Conservation (phyloP, 2,797 vertebrate genomes). For the Anolis apletophallus region DNA sequence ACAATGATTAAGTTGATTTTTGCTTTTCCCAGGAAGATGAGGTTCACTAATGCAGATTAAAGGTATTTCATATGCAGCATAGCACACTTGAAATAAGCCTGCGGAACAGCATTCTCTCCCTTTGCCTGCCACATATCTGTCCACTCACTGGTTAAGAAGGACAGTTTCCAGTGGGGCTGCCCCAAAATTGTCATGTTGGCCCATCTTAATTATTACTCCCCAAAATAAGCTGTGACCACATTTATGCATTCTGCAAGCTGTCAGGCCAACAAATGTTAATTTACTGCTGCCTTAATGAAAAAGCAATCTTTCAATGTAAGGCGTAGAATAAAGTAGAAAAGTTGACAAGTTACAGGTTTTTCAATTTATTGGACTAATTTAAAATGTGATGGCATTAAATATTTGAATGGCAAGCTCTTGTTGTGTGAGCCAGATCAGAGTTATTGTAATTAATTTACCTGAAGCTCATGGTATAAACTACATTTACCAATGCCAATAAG, state of each 20-base stretch:
- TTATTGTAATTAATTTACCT: constrained; percentile 39
- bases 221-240: neutral
- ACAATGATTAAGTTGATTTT: neutral
- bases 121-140: neutral
- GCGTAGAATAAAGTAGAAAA: constrained; percentile 27
- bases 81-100: neutral
- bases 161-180: neutral
- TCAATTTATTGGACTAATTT: constrained; percentile 44
- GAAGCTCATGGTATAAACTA: neutral
- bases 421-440: constrained; percentile 10
- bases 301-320: constrained; percentile 39
- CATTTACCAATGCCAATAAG: constrained; percentile 21
- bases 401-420: constrained; percentile 32
- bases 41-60: neutral
- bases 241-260: constrained; percentile 21
- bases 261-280: constrained; percentile 38
- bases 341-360: constrained; percentile 40
- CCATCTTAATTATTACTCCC: constrained; percentile 11
- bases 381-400: constrained; percentile 39
- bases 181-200: neutral
- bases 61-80: neutral
- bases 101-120: too few relatives aligned
- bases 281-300: constrained; percentile 44
- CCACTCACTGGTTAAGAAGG: neutral
- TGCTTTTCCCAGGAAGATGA: neutral